Conservation (phyloP, 1,140 invertebrate species). For the Sycophaga agraensis region DNA sequence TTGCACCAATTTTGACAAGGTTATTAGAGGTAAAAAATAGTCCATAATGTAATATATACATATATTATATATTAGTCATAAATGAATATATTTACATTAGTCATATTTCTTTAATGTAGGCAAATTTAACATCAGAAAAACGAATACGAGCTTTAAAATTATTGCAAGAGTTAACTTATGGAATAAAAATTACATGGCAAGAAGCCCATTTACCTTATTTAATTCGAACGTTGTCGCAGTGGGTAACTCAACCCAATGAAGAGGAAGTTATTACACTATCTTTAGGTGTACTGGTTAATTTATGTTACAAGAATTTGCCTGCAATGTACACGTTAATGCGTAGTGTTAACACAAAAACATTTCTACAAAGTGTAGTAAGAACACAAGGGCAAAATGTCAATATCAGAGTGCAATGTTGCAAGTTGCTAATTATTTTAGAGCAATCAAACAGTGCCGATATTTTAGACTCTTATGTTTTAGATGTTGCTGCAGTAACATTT, state of each 20-base stretch:
- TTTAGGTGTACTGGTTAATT: slow-evolving; percentile 69
- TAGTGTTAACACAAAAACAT: slow-evolving; percentile 65
- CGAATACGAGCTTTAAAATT: slow-evolving; percentile 52
- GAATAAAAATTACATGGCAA: slow-evolving; percentile 71
- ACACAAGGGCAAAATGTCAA: slow-evolving; percentile 54
- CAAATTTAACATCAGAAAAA: slow-evolving; percentile 51
- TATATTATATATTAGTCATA: no score
- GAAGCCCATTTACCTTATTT: slow-evolving; percentile 66
- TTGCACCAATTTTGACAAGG: slow-evolving; percentile 64
- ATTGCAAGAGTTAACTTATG: slow-evolving; percentile 68
- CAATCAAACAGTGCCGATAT: slow-evolving; percentile 56
- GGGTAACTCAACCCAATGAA: slow-evolving; percentile 62
- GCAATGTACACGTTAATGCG: slow-evolving; percentile 67
- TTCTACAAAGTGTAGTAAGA: slow-evolving; percentile 61
- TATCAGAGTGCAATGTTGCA: slow-evolving; percentile 58
- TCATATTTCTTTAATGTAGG: slow-evolving; percentile 26
- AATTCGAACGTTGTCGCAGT: slow-evolving; percentile 64
- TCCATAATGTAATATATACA: slow-evolving; percentile 44
- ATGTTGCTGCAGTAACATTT: slow-evolving; percentile 58
- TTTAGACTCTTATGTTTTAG: slow-evolving; percentile 55
- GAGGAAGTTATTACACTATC: slow-evolving; percentile 63
- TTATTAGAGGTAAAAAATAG: slow-evolving; percentile 53
- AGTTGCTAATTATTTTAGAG: slow-evolving; percentile 62
- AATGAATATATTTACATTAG: background rate
- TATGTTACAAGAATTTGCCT: slow-evolving; percentile 70